Percentiles rank a stretch among this genome's conserved stretches.
Evolutionary conservation across 2,113 vertebrate species (phyloP).

Genomic region (Paracanthobrama guichenoti): DNA sequence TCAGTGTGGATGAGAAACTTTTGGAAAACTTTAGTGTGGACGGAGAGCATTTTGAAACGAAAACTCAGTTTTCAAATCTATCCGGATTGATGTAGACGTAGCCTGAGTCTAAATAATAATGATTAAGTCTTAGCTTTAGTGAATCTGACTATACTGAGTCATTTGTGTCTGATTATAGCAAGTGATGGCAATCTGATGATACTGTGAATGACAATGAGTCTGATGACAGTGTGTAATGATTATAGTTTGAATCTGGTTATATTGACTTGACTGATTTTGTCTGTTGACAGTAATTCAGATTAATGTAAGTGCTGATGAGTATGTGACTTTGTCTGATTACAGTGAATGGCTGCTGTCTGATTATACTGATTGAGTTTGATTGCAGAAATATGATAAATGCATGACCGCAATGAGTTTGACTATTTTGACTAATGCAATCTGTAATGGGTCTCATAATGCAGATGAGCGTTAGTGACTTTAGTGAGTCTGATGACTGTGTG

Average conservation of each 20-base stretch:
- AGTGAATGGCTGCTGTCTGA: neutral
- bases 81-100: too few species aligned
- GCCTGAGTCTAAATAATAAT: too few species aligned
- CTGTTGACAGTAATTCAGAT: neutral
- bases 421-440: neutral
- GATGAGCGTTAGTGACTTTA: neutral
- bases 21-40: too few species aligned
- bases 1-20: too few species aligned
- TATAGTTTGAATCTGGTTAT: neutral
- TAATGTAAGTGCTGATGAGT: neutral
- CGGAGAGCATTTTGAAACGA: too few species aligned
- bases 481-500: neutral
- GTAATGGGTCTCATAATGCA: neutral
- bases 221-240: neutral
- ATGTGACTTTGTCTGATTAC: neutral
- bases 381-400: neutral
- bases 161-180: neutral
- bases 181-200: neutral
- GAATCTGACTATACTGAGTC: too few species aligned
- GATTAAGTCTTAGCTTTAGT: too few species aligned
- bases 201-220: neutral
- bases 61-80: too few species aligned
- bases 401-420: neutral
- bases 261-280: neutral
- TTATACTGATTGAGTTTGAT: neutral